Conservation (phyloP, 2,888 invertebrate species). For the Graphium colonna region DNA sequence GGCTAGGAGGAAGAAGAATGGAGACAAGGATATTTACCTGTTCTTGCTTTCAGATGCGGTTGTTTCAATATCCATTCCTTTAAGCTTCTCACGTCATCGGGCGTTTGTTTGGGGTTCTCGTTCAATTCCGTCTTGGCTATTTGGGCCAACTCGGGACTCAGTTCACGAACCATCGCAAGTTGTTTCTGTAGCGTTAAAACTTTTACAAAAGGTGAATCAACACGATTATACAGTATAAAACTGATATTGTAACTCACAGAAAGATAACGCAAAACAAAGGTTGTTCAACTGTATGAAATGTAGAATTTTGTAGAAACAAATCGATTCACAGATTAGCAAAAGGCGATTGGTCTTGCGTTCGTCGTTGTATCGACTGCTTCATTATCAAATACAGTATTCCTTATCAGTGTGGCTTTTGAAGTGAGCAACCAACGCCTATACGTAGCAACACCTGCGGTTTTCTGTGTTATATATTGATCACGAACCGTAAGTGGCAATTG, state of each 20-base stretch:
- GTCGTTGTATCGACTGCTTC: constrained; percentile 12
- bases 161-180: constrained; percentile 49
- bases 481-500: no score
- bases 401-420: constrained; percentile 14
- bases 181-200: constrained; percentile 15
- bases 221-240: background rate
- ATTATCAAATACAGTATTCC: constrained; percentile 14
- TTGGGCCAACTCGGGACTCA: constrained; percentile 66
- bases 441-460: background rate
- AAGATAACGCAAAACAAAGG: background rate
- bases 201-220: background rate
- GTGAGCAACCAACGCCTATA: constrained; percentile 5
- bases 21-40: constrained; percentile 53
- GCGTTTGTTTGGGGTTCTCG: constrained; percentile 64
- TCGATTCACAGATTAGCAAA: background rate
- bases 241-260: background rate
- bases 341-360: background rate
- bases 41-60: constrained; percentile 75
- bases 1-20: no score
- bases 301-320: background rate
- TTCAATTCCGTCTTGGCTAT: constrained; percentile 70
- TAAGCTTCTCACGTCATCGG: constrained; percentile 62
- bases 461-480: no score
- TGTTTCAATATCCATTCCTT: constrained; percentile 78
- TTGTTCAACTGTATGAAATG: background rate